Evolutionary conservation across 2,888 invertebrate species (phyloP), one percentile per base, ranked within the genome.

Genomic region (Epinotia bilunana): DNA sequence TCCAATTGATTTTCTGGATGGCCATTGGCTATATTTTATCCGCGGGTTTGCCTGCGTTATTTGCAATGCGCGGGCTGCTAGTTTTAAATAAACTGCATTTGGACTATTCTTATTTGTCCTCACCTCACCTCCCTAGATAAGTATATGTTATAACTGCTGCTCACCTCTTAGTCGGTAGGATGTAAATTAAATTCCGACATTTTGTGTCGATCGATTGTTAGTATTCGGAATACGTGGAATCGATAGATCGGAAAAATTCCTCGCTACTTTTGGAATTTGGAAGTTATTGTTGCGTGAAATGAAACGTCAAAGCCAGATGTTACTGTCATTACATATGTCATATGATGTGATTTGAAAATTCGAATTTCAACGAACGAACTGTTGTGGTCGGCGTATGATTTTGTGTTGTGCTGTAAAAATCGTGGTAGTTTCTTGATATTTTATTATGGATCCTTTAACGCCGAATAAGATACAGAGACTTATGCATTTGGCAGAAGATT

Each of bases 391-490:
- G 23, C 58, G 57, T 57, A 18, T 11, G 0, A 13, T 20, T 20
- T 65, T 65, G 57, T 68, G 68, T 33, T 68, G 23, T 39, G 39
- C 16, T 20, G 16, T 9, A 13, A 18, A 23, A 43, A 39, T 72
- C 53, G 39, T 39, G 39, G 39, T 39, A 9, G 33, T 39, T 55
- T 49, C 4, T 57, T 43, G 18, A 6, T 33, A n/a, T 16, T 28
- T 28, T 46, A 82, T 58, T 77, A 92, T 92, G 92, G 91, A 91
- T 83, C 88, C 85, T 39, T 77, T 93, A 69, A 94, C 93, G 57
- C 93, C 93, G 0, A 92, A 90, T 77, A 93, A 90, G 83, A 93
- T 94, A 74, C 87, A 89, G 74, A 84, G 88, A 77, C 84, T 93
- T 20, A 89, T 94, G 75, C 85, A 90, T 81, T 84, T 92, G 77